phyloP scores from a whole-genome alignment of 2,888 invertebrate species.

The Iphiclides podalirius region DNA sequence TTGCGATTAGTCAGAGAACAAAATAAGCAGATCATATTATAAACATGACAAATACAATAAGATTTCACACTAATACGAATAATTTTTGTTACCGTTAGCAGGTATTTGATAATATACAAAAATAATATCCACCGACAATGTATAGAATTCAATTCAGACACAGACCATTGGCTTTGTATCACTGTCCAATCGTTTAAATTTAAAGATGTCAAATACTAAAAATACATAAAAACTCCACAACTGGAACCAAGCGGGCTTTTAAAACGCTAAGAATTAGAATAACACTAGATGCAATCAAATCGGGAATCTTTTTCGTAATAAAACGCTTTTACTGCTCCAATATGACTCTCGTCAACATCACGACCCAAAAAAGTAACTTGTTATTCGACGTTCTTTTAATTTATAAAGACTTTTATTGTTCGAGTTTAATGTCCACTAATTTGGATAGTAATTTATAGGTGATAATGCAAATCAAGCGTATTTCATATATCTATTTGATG shows the following conservation, averaged over 20 bases:
- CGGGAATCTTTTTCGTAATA: constrained; percentile 61
- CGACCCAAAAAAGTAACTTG: constrained; percentile 56
- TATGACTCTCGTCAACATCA: constrained; percentile 61
- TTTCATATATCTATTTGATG: background rate
- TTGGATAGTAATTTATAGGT: constrained; percentile 33
- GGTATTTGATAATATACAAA: background rate
- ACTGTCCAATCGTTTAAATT: background rate
- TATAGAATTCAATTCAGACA: background rate
- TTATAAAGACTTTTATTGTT: constrained; percentile 69
- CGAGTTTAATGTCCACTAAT: constrained; percentile 56
- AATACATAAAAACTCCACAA: constrained; percentile 23
- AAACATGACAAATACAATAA: background rate
- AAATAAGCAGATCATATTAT: too few relatives aligned
- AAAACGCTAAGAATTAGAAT: constrained; percentile 20
- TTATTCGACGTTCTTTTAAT: constrained; percentile 60
- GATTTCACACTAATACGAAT: background rate
- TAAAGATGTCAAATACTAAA: constrained; percentile 35
- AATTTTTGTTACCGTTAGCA: background rate
- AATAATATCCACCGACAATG: background rate
- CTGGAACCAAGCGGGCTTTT: constrained; percentile 26
- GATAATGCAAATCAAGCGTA: constrained; percentile 27
- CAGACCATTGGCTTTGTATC: constrained; percentile 7
- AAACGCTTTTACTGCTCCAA: constrained; percentile 64
- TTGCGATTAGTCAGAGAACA: too few relatives aligned
- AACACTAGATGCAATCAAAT: constrained; percentile 47